Evolutionary conservation across 2,888 invertebrate species (phyloP), one percentile per base, ranked within the genome.

Genomic region (Salticus scenicus): DNA sequence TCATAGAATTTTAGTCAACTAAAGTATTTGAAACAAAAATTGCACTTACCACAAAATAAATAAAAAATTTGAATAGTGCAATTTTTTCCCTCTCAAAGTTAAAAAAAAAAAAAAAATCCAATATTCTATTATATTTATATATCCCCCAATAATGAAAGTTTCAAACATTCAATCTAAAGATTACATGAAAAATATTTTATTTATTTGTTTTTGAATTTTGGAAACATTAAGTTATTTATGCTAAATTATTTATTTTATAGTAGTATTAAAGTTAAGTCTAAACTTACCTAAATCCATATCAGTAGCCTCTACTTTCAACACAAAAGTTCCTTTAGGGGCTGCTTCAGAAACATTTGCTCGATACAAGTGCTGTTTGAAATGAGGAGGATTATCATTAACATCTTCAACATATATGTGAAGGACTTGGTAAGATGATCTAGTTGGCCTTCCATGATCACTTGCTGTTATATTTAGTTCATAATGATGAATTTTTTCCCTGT

Each of bases 371-470:
- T 95, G 94, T 69, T 94, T 92, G 90, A 98, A 96, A 89, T 95
- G 94, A 2, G 97, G 97, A 17, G 96, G 95, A 90, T 95, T 94
- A 90, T 95, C 96, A 72, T 94, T 94, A 66, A 91, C 89, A 82
- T 91, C 91, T 37, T 89, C 88, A 1, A 91, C 89, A 17, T 89
- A 89, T 31, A 92, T 89, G 95, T 92, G 87, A 93, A 94, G 77
- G 51, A 96, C 91, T 69, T 93, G 94, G 90, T 95, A 93, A 82
- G 94, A 93, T 47, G 94, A 93, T 87, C 94, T 94, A 47, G 94
- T 93, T 0, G 96, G 96, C 37, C 92, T 91, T 0, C 97, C 98
- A 89, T 96, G 95, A 92, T 98, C 98, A 76, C 94, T 95, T 4
- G 97, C 98, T 0, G 95, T 96, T 67, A 98, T 93, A 90, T 97